These are phyloP conservation scores for Drosophila kuntzei DNA, from an alignment of 2,888 invertebrate species.

Conservation along the genomic window DNA sequence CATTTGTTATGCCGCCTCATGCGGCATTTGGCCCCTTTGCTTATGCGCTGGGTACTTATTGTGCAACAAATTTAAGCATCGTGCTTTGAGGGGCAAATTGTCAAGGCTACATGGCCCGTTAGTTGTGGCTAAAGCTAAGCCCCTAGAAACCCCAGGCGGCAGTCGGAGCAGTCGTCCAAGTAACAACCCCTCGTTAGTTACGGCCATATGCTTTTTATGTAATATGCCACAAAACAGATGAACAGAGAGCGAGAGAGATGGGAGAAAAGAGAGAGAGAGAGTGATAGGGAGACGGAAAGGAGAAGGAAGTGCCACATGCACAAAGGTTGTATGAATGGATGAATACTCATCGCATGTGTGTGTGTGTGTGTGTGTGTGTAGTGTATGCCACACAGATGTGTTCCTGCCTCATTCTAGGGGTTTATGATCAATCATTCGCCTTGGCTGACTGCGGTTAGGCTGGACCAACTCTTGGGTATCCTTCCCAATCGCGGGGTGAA, in stretches of 20 bases:
- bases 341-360: conserved; percentile 4
- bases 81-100: conserved; percentile 54
- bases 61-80: conserved; percentile 44
- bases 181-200: conserved; percentile 77
- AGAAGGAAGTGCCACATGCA: background rate
- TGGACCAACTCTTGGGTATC: conserved; percentile 16
- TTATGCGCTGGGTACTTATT: conserved; percentile 11
- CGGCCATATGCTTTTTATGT: conserved; percentile 78
- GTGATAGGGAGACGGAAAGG: too few relatives aligned
- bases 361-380: conserved; percentile 6
- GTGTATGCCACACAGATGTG: conserved; percentile 53
- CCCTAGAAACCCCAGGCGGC: conserved; percentile 37
- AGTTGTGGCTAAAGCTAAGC: conserved; percentile 48
- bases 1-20: conserved; percentile 29
- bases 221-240: conserved; percentile 43
- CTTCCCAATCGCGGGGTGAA: background rate
- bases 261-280: background rate
- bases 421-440: conserved; percentile 78
- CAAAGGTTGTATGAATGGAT: conserved; percentile 23
- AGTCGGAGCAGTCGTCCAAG: conserved; percentile 52
- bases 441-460: conserved; percentile 70
- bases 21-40: conserved; percentile 9
- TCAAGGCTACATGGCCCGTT: conserved; percentile 61
- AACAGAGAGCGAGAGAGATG: background rate
- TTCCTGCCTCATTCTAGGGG: conserved; percentile 39